Conservation (phyloP, 2,888 invertebrate species). For the Caenorhabditis auriculariae region DNA sequence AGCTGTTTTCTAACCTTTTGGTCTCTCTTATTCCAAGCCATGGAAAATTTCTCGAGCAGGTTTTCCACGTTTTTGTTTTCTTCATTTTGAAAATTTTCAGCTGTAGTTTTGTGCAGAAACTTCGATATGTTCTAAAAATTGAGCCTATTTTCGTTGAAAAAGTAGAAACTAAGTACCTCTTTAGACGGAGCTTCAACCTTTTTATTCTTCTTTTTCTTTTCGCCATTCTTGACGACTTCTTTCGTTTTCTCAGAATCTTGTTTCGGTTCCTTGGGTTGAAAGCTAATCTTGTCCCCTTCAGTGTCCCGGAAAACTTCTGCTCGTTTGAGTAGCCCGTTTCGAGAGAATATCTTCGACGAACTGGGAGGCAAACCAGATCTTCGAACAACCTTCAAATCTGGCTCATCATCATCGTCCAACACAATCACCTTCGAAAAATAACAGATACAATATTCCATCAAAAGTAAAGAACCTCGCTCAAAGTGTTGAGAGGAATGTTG, state of each 20-base stretch:
- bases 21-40: constrained; percentile 24
- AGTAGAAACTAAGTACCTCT: neutral
- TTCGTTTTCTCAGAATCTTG: constrained; percentile 7
- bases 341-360: too few species aligned
- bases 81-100: neutral
- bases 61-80: neutral
- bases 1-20: constrained; percentile 2
- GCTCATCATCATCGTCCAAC: too few species aligned
- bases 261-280: constrained; percentile 3
- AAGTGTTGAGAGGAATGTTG: too few species aligned
- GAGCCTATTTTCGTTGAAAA: neutral
- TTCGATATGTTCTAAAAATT: neutral
- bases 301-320: too few species aligned
- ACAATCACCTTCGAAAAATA: too few species aligned
- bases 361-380: too few species aligned
- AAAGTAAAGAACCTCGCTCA: too few species aligned
- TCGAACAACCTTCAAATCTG: too few species aligned
- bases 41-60: neutral
- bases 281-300: too few species aligned
- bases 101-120: neutral
- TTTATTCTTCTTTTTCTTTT: constrained; percentile 7
- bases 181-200: constrained; percentile 1
- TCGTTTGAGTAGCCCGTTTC: too few species aligned
- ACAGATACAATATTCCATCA: too few species aligned
- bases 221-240: constrained; percentile 7